These are phyloP conservation scores for Chalcosyrphus nemorum DNA, from an alignment of 2,888 invertebrate species.

Conservation along the genomic window DNA sequence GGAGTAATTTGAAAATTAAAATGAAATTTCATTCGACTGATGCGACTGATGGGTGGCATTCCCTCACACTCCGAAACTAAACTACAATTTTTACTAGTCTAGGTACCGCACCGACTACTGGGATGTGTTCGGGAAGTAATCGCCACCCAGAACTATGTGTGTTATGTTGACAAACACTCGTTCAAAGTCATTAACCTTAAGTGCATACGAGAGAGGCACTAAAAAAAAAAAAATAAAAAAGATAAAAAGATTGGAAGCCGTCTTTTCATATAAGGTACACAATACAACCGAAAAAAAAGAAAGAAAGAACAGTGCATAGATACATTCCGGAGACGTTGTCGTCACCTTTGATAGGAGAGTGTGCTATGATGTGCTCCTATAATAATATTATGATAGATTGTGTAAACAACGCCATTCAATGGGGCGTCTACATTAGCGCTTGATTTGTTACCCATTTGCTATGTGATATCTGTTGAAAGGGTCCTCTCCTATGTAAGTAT, in stretches of 20 bases:
- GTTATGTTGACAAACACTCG: constrained; percentile 59
- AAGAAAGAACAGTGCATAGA: not conserved
- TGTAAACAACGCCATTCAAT: constrained; percentile 36
- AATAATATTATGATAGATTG: constrained; percentile 56
- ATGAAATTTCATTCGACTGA: constrained; percentile 23
- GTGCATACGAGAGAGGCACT: constrained; percentile 39
- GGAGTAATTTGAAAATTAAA: constrained; percentile 49
- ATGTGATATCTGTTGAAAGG: constrained; percentile 18
- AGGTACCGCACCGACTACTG: too few species aligned
- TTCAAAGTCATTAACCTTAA: constrained; percentile 62
- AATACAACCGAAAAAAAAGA: too few species aligned
- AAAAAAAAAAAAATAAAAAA: constrained; percentile 45
- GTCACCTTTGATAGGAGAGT: constrained; percentile 30
- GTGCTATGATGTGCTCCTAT: constrained; percentile 8
- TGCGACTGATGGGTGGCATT: not conserved
- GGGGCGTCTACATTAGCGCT: constrained; percentile 54
- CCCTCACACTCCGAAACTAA: too few species aligned
- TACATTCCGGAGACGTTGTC: not conserved
- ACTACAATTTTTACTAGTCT: too few species aligned
- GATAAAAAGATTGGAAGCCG: constrained; percentile 46
- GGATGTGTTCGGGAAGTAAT: constrained; percentile 24
- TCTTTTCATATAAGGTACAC: too few species aligned
- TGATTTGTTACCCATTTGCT: constrained; percentile 40
- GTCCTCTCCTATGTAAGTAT: not conserved
- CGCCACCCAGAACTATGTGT: constrained; percentile 50